phyloP scores from a whole-genome alignment of 92 coral and sea anemone species.

The Scolanthus callimorphus region DNA sequence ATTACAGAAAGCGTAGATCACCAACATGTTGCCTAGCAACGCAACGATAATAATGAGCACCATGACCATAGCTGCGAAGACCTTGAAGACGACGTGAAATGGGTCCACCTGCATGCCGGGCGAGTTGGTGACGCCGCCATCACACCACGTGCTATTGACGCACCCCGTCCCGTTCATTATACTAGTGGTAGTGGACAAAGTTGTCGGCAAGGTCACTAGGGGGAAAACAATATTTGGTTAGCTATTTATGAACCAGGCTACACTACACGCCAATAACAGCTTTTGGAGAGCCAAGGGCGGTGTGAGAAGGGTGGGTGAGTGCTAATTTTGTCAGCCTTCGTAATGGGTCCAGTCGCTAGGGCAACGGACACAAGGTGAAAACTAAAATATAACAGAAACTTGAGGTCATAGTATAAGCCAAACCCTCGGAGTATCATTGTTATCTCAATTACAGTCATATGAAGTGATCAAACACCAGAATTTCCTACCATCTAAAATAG shows the following conservation, averaged over 20 bases:
- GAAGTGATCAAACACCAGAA: too few species aligned
- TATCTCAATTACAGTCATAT: too few species aligned
- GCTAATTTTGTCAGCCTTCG: too few species aligned
- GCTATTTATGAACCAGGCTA: background rate
- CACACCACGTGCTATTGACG: background rate
- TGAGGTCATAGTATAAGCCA: too few species aligned
- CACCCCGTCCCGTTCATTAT: background rate
- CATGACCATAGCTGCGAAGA: slow-evolving; percentile 22
- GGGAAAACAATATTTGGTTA: background rate
- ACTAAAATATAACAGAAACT: too few species aligned
- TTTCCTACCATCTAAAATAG: too few species aligned
- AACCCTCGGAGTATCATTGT: too few species aligned
- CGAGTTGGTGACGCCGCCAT: background rate
- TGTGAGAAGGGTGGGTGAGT: background rate
- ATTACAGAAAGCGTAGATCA: slow-evolving; percentile 62
- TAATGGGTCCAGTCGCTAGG: too few species aligned
- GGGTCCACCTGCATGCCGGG: background rate
- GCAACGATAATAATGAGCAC: slow-evolving; percentile 48
- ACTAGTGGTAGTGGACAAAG: background rate
- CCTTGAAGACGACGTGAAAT: slow-evolving; percentile 19
- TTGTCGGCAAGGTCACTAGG: background rate
- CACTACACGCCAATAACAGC: background rate
- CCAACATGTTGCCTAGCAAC: slow-evolving; percentile 51
- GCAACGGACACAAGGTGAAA: too few species aligned
- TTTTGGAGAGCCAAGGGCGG: background rate